Evolutionary conservation across 2,113 vertebrate species (phyloP).

Genomic region (Empidonax alnorum): DNA sequence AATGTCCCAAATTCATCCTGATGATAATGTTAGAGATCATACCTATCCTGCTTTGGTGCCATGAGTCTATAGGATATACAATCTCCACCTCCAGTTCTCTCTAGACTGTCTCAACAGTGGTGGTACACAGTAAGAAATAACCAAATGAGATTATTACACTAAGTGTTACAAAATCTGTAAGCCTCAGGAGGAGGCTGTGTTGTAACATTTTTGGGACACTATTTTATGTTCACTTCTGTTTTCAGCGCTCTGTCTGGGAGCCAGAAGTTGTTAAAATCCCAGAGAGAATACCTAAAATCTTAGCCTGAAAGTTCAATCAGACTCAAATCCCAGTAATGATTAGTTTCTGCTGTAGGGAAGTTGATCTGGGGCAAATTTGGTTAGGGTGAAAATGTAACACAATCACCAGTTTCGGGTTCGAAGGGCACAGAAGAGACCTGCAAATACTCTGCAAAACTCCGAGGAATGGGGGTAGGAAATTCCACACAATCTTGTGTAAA

Average conservation of each 20-base stretch:
- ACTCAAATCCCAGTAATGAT: conserved; percentile 28
- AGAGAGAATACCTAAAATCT: conserved; percentile 8
- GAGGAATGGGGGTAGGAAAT: neutral
- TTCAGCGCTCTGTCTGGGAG: neutral
- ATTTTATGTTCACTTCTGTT: neutral
- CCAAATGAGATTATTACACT: neutral
- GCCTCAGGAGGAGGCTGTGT: neutral
- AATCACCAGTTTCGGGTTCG: neutral
- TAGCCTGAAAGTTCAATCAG: conserved; percentile 4
- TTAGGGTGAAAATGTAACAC: neutral
- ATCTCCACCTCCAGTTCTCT: neutral
- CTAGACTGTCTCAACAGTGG: neutral
- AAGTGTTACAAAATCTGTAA: neutral
- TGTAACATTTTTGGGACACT: neutral
- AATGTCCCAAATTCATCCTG: neutral
- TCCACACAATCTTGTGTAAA: neutral
- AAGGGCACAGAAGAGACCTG: neutral
- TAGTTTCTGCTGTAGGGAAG: conserved; percentile 15
- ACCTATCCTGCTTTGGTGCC: neutral
- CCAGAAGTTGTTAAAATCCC: neutral
- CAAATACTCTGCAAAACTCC: neutral
- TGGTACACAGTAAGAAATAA: neutral
- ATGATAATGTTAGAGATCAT: neutral
- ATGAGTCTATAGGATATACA: neutral
- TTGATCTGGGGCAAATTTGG: neutral